Evolutionary conservation across 92 coral and sea anemone species (phyloP).

Genomic region (Ricordea florida): DNA sequence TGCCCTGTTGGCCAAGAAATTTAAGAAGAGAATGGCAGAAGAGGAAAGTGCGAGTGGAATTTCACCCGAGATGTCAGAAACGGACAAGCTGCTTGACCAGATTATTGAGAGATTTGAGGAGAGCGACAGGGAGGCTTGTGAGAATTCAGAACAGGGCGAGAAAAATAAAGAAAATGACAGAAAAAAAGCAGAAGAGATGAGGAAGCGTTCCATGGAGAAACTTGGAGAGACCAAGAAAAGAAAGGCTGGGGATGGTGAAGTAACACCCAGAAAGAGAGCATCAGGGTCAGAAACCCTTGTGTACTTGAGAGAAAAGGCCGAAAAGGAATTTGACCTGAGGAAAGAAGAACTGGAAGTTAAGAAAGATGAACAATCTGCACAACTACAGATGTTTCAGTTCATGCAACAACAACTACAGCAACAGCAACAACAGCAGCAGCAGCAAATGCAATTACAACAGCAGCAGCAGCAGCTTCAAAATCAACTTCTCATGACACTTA

Average conservation of each 20-base stretch:
- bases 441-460: conserved; percentile 1
- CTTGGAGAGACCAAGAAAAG: conserved; percentile 44
- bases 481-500: conserved; percentile 21
- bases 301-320: conserved; percentile 11
- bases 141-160: conserved; percentile 5
- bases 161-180: too few relatives aligned
- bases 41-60: conserved; percentile 32
- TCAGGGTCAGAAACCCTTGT: conserved; percentile 3
- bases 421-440: conserved; percentile 20
- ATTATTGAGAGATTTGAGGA: conserved; percentile 32
- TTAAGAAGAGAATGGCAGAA: too few relatives aligned
- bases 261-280: conserved; percentile 23
- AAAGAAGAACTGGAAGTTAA: neutral
- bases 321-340: neutral
- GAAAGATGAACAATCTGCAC: conserved; percentile 1
- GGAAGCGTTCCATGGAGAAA: conserved; percentile 40
- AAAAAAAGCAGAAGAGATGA: conserved; percentile 39
- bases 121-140: conserved; percentile 14
- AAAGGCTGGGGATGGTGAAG: conserved; percentile 24
- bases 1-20: too few relatives aligned
- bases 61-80: conserved; percentile 17
- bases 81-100: conserved; percentile 26
- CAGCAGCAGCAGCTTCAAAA: conserved; percentile 6
- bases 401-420: too few relatives aligned
- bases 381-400: conserved; percentile 8